Conservation (phyloP, 1,140 invertebrate genomes). For the Metaphire vulgaris region DNA sequence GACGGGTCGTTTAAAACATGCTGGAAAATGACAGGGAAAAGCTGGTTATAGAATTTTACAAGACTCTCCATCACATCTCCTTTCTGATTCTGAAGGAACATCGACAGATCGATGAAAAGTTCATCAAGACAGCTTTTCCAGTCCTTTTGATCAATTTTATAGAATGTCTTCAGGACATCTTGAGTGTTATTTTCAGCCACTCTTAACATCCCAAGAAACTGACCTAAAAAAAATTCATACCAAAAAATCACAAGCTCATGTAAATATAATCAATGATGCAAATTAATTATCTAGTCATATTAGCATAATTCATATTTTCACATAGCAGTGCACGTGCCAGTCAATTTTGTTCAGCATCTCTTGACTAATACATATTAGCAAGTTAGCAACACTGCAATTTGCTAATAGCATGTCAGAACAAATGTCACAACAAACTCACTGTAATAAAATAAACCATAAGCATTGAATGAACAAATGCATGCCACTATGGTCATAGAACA, state of each 20-base stretch:
- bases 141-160: slow-evolving; percentile 62
- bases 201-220: slow-evolving; percentile 63
- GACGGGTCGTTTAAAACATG: slow-evolving; percentile 56
- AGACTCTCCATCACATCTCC: slow-evolving; percentile 60
- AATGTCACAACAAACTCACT: too few relatives aligned
- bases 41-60: slow-evolving; percentile 67
- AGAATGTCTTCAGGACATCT: slow-evolving; percentile 65
- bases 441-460: too few relatives aligned
- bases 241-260: slow-evolving; percentile 35
- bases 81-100: slow-evolving; percentile 56
- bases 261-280: too few relatives aligned
- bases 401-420: too few relatives aligned
- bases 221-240: slow-evolving; percentile 70
- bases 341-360: too few relatives aligned
- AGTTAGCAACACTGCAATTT: too few relatives aligned
- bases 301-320: too few relatives aligned
- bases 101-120: slow-evolving; percentile 65
- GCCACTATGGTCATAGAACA: too few relatives aligned
- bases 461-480: too few relatives aligned
- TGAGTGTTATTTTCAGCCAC: slow-evolving; percentile 74
- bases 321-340: too few relatives aligned
- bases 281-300: too few relatives aligned
- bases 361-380: too few relatives aligned
- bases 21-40: slow-evolving; percentile 77
- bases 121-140: slow-evolving; percentile 60